phyloP scores from a whole-genome alignment of 2,113 vertebrate species.

The Pholis gunnellus region DNA sequence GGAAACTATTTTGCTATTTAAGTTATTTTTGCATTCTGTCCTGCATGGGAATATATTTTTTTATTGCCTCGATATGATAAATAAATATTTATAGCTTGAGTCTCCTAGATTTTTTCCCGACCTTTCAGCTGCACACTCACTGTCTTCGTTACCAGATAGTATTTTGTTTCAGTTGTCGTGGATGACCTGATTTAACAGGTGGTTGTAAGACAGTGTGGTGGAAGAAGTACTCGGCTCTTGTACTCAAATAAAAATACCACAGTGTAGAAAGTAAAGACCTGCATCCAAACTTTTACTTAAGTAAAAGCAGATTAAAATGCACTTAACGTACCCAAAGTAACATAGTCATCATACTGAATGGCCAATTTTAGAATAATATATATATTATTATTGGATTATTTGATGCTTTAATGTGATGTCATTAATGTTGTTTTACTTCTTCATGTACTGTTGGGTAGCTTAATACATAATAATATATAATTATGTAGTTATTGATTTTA shows the following conservation, averaged over 20 bases:
- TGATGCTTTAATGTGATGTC: neutral
- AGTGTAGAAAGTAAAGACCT: neutral
- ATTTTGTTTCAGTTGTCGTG: neutral
- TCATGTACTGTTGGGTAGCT: neutral
- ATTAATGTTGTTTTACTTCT: neutral
- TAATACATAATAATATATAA: neutral
- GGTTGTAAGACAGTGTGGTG: neutral
- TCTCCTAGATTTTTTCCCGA: constrained; percentile 33
- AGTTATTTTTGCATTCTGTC: constrained; percentile 82
- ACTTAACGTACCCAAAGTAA: neutral
- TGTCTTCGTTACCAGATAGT: neutral
- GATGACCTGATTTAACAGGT: neutral
- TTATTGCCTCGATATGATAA: constrained; percentile 66
- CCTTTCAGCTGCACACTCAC: neutral
- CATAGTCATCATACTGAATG: neutral
- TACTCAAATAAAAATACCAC: neutral
- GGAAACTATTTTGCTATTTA: constrained; percentile 81
- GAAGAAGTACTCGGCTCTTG: neutral
- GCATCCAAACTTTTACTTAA: neutral
- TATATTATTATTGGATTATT: neutral
- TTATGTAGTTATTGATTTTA: neutral
- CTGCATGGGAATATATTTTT: constrained; percentile 78
- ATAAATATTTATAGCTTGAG: constrained; percentile 77
- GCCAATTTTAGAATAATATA: neutral
- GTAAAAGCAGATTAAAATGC: neutral